phyloP scores from a whole-genome alignment of 2,888 invertebrate species.

The Hipparchia sbordonii region DNA sequence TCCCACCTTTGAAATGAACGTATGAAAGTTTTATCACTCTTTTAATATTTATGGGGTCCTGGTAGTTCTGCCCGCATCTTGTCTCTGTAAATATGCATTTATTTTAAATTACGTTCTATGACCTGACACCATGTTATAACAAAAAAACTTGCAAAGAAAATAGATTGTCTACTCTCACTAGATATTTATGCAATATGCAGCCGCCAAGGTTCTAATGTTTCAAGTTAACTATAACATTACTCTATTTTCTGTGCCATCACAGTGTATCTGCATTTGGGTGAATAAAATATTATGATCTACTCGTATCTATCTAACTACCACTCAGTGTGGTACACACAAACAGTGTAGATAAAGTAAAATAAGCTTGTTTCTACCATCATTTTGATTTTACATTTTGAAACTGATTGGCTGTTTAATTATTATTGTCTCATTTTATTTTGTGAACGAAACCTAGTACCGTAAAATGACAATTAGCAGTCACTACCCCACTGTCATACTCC shows the following conservation, averaged over 20 bases:
- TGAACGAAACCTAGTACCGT: not conserved
- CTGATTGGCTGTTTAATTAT: no score
- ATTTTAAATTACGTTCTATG: not conserved
- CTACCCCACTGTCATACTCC: not conserved
- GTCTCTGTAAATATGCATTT: not conserved
- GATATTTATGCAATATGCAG: not conserved
- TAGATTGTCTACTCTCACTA: not conserved
- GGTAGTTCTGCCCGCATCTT: not conserved
- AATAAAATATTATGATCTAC: not conserved
- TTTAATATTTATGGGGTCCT: conserved; percentile 12
- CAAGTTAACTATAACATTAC: no score
- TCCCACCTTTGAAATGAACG: conserved; percentile 16
- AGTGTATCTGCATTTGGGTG: no score
- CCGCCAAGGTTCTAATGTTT: not conserved
- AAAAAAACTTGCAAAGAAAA: not conserved
- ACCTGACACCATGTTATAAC: no score
- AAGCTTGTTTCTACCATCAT: no score
- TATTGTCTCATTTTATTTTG: not conserved
- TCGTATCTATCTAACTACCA: no score
- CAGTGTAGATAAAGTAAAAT: no score
- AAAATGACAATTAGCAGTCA: not conserved
- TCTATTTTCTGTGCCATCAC: no score
- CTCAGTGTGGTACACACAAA: no score
- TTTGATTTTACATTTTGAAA: no score
- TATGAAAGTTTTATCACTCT: conserved; percentile 17